phyloP scores from a whole-genome alignment of 2,888 invertebrate genomes.

The Phengaris arion region DNA sequence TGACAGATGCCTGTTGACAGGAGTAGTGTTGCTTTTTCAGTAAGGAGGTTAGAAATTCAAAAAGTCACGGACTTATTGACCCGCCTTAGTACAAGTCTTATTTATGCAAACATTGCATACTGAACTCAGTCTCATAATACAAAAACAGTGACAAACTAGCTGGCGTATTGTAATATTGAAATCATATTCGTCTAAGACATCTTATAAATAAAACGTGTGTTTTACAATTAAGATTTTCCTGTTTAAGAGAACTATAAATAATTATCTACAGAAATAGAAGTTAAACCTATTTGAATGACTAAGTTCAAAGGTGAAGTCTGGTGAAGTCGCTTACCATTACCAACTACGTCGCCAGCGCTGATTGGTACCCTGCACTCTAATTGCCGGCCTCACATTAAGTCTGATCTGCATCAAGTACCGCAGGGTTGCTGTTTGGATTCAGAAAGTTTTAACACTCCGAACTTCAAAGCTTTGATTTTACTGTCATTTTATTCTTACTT shows the following conservation, averaged over 20 bases:
- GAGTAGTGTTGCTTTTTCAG: too few species aligned
- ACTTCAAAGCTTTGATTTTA: background rate
- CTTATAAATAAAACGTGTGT: too few species aligned
- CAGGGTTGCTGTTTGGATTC: background rate
- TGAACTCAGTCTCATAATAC: background rate
- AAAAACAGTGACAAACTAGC: too few species aligned
- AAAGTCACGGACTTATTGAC: too few species aligned
- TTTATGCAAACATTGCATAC: background rate
- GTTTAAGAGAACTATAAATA: too few species aligned
- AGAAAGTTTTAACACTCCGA: background rate
- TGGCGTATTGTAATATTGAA: too few species aligned
- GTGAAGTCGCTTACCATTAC: constrained; percentile 1
- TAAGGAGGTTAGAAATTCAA: too few species aligned
- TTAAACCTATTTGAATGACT: background rate
- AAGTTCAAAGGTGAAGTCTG: background rate
- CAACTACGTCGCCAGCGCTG: background rate
- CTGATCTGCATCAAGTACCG: background rate
- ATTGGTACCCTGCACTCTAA: background rate
- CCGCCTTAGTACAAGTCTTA: background rate
- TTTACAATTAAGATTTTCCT: too few species aligned
- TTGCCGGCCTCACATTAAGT: background rate
- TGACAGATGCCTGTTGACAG: too few species aligned
- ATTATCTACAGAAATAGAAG: background rate
- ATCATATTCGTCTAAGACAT: too few species aligned
- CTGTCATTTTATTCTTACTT: background rate